These are phyloP conservation scores for Stenoptilia bipunctidactyla DNA, from an alignment of 2,888 invertebrate species.

Conservation along the genomic window DNA sequence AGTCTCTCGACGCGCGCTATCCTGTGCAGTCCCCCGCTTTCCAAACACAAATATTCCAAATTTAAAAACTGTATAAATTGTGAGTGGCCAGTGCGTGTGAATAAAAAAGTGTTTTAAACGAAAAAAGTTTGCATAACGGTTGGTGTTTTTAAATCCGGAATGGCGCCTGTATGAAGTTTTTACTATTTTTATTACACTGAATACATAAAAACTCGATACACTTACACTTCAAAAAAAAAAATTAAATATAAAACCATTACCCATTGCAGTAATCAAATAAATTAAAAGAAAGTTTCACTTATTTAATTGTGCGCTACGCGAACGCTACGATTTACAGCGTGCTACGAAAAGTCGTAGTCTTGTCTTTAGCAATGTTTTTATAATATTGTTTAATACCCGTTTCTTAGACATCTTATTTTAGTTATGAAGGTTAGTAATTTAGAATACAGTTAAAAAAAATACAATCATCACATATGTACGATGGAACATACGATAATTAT, in stretches of 20 bases:
- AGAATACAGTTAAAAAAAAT: too few relatives aligned
- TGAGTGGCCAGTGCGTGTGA: constrained; percentile 46
- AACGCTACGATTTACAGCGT: too few relatives aligned
- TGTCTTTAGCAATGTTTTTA: too few relatives aligned
- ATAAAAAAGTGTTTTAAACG: constrained; percentile 33
- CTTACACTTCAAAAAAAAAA: background rate
- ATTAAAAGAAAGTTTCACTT: background rate
- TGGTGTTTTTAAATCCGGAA: constrained; percentile 39
- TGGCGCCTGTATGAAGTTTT: constrained; percentile 51
- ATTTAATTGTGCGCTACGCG: too few relatives aligned
- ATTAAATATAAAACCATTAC: background rate
- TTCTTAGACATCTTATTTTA: too few relatives aligned
- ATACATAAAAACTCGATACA: constrained; percentile 9
- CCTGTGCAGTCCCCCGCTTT: constrained; percentile 41
- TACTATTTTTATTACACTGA: constrained; percentile 19
- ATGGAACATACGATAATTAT: too few relatives aligned
- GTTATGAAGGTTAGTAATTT: too few relatives aligned
- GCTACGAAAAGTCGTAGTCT: too few relatives aligned
- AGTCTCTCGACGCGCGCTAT: constrained; percentile 41
- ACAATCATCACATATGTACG: too few relatives aligned
- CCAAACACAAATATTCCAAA: too few relatives aligned
- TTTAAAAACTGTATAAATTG: constrained; percentile 20
- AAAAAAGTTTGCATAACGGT: constrained; percentile 39
- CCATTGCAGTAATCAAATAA: background rate
- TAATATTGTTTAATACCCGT: too few relatives aligned